phyloP scores from a whole-genome alignment of 1,140 invertebrate genomes.

The Hetaerina americana region DNA sequence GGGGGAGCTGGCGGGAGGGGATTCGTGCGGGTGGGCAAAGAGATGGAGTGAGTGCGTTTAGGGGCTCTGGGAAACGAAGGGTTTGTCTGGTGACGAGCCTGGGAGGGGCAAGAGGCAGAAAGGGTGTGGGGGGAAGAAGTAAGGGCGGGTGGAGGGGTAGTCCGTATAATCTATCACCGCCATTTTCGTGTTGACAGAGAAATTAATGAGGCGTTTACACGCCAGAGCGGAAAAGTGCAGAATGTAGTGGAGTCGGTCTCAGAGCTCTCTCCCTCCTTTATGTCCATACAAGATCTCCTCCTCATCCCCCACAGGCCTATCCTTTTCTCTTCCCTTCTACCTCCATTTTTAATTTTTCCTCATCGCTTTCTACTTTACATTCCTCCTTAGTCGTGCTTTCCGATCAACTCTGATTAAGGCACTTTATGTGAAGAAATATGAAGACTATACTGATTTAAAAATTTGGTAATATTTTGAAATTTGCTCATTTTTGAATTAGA shows the following conservation, averaged over 20 bases:
- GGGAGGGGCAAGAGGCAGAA: not conserved
- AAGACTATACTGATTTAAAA: no score
- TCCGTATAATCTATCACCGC: constrained; percentile 3
- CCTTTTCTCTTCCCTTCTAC: not conserved
- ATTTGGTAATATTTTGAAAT: no score
- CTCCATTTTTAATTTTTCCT: not conserved
- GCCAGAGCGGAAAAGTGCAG: constrained; percentile 6
- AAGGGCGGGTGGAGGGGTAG: not conserved
- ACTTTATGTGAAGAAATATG: not conserved
- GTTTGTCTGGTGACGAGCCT: not conserved
- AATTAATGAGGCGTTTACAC: constrained; percentile 8
- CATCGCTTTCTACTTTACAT: not conserved
- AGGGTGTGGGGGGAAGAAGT: not conserved
- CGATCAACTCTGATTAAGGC: not conserved
- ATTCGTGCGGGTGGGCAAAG: no score
- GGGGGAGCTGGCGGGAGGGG: not conserved
- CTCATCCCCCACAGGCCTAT: no score
- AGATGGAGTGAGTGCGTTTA: not conserved
- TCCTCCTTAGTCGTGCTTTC: not conserved
- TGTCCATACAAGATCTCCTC: no score
- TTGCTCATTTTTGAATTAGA: no score
- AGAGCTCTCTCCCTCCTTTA: not conserved
- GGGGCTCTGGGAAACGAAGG: not conserved
- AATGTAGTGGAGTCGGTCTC: not conserved
- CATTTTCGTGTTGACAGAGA: constrained; percentile 7